These are phyloP conservation scores for Gasteruption jaculator DNA, from an alignment of 2,888 invertebrate species.

Conservation along the genomic window DNA sequence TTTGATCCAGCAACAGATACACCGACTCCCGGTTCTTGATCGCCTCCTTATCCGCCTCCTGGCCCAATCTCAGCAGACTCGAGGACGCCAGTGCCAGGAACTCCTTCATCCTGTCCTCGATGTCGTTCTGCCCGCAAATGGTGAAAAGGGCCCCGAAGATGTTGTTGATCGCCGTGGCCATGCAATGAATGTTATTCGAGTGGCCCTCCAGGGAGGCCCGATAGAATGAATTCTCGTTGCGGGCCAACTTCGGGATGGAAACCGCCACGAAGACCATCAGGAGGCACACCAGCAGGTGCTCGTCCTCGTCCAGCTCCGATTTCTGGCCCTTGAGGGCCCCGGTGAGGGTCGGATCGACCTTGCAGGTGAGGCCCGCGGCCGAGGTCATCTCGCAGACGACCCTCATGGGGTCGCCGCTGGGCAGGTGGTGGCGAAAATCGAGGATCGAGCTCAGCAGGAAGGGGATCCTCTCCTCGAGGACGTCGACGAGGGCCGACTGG, in stretches of 20 bases:
- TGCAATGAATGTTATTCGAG: constrained; percentile 98
- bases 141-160: constrained; percentile 96
- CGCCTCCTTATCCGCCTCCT: constrained; percentile 92
- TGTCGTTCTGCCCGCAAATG: constrained; percentile 92
- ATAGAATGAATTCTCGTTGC: constrained; percentile 85
- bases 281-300: constrained; percentile 89
- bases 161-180: constrained; percentile 93
- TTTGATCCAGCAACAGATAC: constrained; percentile 92
- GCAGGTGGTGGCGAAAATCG: constrained; percentile 90
- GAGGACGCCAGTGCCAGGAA: constrained; percentile 91
- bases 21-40: constrained; percentile 94
- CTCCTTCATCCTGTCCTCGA: constrained; percentile 97
- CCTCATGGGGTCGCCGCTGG: constrained; percentile 83
- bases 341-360: constrained; percentile 93
- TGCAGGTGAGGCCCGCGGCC: constrained; percentile 89
- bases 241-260: constrained; percentile 90
- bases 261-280: constrained; percentile 99
- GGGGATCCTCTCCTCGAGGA: constrained; percentile 89
- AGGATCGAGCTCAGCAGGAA: constrained; percentile 92
- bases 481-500: constrained; percentile 90
- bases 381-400: constrained; percentile 97
- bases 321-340: constrained; percentile 87
- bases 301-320: constrained; percentile 82
- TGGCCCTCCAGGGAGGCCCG: constrained; percentile 86
- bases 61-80: constrained; percentile 87